Evolutionary conservation across 1,140 invertebrate species (phyloP), one percentile per base, ranked within the genome.

Genomic region (Brachionus rotundiformis): DNA sequence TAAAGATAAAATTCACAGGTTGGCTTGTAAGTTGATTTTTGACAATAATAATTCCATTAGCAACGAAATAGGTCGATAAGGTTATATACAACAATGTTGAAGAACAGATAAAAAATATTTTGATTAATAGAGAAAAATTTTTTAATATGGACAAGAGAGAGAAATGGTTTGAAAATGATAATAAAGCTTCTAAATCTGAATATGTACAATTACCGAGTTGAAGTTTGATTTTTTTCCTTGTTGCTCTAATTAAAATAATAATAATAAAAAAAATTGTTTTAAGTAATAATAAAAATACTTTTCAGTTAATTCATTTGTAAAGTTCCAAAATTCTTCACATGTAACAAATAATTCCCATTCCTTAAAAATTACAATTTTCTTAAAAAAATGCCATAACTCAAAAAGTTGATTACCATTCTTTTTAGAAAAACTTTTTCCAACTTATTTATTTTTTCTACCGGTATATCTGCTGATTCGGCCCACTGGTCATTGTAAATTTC

Each of bases 171-270:
- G 76, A 79, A 54, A 39, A 54, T 5, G 76, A 79, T 19, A 79
- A 79, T 33, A 79, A 63, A 11, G 76, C 76, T 23, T 79, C 76
- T 19, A 79, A 39, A 31, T 79, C 76, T 36, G 47, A 59, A 25
- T 79, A 79, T 33, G 76, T 79, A 63, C 76, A 79, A 59, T 79
- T 54, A 36, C 76, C 76, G 29, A 79, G 76, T 79, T 79, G 76
- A 59, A 63, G 59, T 39, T 79, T 79, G 8, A 79, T 27, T 79
- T 79, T 79, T 79, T 59, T 59, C 7, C 44, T 23, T 13, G 76
- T 79, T 10, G 47, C 36, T 54, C 76, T 79, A 59, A n/a, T n/a
- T n/a, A n/a, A n/a, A n/a, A n/a, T n/a, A n/a, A n/a, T n/a, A n/a
- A n/a, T n/a, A n/a, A n/a, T n/a, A n/a, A n/a, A n/a, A n/a, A n/a